Evolutionary conservation across 2,797 vertebrate species (phyloP).

Genomic region (Lagodon rhomboides): DNA sequence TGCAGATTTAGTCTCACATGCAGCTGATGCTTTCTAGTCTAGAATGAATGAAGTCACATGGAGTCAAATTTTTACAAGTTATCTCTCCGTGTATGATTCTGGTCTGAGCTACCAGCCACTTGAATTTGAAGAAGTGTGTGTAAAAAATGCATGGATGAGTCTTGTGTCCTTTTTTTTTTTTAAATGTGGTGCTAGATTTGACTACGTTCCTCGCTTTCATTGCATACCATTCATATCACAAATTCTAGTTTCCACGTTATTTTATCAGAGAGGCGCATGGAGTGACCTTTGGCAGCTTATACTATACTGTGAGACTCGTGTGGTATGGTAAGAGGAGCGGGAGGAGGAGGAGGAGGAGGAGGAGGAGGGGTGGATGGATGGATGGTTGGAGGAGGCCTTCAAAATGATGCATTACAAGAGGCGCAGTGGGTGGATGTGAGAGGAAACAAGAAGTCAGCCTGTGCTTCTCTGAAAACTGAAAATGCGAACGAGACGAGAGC

Average conservation of each 20-base stretch:
- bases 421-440: constrained; percentile 54
- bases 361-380: constrained; percentile 22
- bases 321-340: not conserved
- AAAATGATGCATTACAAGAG: constrained; percentile 26
- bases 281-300: constrained; percentile 4
- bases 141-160: not conserved
- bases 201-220: not conserved
- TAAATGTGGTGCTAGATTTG: not conserved
- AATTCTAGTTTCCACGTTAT: constrained; percentile 3
- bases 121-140: not conserved
- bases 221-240: constrained; percentile 3
- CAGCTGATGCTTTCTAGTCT: not conserved
- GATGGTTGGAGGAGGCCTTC: constrained; percentile 26
- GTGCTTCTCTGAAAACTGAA: constrained; percentile 11
- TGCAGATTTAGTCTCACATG: not conserved
- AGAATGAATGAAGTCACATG: not conserved
- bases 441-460: constrained; percentile 23
- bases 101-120: not conserved
- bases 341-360: constrained; percentile 3
- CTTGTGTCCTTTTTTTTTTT: not conserved
- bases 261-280: constrained; percentile 8
- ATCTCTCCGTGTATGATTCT: not conserved
- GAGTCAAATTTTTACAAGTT: not conserved
- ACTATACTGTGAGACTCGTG: not conserved
- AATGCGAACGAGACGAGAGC: constrained; percentile 1